A percentile compares a stretch with the other conserved stretches of the same genome.
phyloP scores from a whole-genome alignment of 2,113 vertebrate genomes.

The Toxotes chatareus region DNA sequence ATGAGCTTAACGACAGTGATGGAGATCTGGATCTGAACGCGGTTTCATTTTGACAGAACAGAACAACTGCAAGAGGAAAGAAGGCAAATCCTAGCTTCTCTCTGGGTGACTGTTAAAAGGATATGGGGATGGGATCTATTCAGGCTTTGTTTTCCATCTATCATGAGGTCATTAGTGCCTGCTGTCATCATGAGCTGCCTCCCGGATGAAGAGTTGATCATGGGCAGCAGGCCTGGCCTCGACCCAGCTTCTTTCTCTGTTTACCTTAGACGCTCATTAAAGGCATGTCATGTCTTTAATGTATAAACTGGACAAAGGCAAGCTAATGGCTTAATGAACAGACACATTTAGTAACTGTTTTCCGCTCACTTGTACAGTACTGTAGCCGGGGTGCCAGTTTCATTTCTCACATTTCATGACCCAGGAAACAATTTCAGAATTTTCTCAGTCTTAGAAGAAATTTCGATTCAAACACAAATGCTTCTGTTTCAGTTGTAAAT shows the following conservation, averaged over 20 bases:
- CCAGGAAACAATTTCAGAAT: conserved; percentile 2
- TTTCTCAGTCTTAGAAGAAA: neutral
- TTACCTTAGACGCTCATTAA: conserved; percentile 66
- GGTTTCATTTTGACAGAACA: conserved; percentile 11
- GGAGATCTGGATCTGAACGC: neutral
- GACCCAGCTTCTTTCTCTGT: conserved; percentile 56
- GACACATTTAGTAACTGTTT: neutral
- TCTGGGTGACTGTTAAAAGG: conserved; percentile 17
- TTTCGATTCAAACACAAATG: neutral
- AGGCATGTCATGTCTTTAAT: conserved; percentile 43
- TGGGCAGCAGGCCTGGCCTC: conserved; percentile 51
- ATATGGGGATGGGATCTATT: conserved; percentile 35
- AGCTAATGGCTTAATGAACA: conserved; percentile 39
- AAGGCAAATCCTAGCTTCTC: conserved; percentile 17
- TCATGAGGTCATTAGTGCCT: conserved; percentile 65
- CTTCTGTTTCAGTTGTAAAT: neutral
- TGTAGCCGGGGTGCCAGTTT: neutral
- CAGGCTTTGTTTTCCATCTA: conserved; percentile 70
- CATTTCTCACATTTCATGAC: neutral
- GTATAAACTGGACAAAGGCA: conserved; percentile 55
- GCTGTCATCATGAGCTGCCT: conserved; percentile 72
- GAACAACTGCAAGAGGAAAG: conserved; percentile 27
- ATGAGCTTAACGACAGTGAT: neutral
- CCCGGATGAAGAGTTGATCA: conserved; percentile 59
- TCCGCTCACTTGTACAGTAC: neutral